Evolutionary conservation across 2,888 invertebrate genomes (phyloP).

Genomic region (Cerastoderma edule): DNA sequence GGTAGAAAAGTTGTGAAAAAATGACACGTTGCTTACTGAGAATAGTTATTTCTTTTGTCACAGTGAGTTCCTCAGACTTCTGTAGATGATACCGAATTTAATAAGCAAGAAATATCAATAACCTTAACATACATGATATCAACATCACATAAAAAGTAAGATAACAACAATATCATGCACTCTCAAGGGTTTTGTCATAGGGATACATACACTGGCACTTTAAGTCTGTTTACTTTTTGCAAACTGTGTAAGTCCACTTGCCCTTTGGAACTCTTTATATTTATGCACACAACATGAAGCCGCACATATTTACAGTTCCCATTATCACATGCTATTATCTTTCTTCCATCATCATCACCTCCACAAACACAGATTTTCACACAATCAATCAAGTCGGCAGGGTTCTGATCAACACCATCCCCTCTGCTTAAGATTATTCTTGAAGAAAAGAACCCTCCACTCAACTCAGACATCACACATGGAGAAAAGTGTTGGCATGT

Average conservation of each 20-base stretch:
- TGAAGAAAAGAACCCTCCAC: slow-evolving; percentile 24
- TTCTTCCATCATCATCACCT: slow-evolving; percentile 33
- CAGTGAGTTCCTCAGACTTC: too few species aligned
- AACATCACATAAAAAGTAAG: too few species aligned
- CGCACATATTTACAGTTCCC: slow-evolving; percentile 29
- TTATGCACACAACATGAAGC: slow-evolving; percentile 35
- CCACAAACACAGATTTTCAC: slow-evolving; percentile 29
- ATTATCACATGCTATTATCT: slow-evolving; percentile 40
- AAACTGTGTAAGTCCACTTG: slow-evolving; percentile 29
- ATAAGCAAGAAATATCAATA: too few species aligned
- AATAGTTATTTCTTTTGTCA: too few species aligned
- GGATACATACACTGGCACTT: too few species aligned
- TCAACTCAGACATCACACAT: slow-evolving; percentile 50
- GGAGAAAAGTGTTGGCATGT: slow-evolving; percentile 35
- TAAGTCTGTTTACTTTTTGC: too few species aligned
- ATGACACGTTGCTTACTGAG: too few species aligned
- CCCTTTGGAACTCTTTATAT: slow-evolving; percentile 33
- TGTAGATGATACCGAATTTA: too few species aligned
- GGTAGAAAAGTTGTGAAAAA: too few species aligned
- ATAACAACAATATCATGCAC: too few species aligned
- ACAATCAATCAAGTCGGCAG: background rate
- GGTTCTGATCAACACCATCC: background rate
- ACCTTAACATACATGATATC: too few species aligned
- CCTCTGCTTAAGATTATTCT: background rate
- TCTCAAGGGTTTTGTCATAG: too few species aligned